Evolutionary conservation across 2,888 invertebrate genomes (phyloP).

Genomic region (Athripsodes cinereus): DNA sequence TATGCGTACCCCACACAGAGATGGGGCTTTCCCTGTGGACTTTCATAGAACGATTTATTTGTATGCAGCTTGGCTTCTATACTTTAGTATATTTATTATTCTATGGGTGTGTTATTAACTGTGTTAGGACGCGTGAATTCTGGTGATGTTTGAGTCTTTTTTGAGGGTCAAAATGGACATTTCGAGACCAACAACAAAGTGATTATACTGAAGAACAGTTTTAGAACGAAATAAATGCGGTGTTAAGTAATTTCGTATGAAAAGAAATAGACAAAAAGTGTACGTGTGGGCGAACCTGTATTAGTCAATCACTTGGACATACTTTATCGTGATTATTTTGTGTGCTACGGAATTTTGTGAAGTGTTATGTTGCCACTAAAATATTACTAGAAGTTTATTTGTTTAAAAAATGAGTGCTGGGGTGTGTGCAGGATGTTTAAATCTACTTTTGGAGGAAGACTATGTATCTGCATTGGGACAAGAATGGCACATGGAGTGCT

Average conservation of each 20-base stretch:
- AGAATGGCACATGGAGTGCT: conserved; percentile 87
- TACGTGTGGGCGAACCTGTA: conserved; percentile 25
- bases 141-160: conserved; percentile 22
- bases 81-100: no score
- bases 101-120: conserved; percentile 23
- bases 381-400: not conserved
- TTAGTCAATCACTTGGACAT: conserved; percentile 17
- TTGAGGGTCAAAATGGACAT: conserved; percentile 17
- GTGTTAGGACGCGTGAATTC: conserved; percentile 10
- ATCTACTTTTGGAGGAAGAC: conserved; percentile 68
- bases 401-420: conserved; percentile 17
- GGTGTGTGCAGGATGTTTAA: conserved; percentile 68
- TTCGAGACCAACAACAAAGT: not conserved
- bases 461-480: conserved; percentile 75
- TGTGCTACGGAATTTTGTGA: not conserved
- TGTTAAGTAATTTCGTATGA: not conserved
- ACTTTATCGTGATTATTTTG: not conserved
- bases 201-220: not conserved
- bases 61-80: no score
- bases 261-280: conserved; percentile 15
- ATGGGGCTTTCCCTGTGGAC: no score
- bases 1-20: no score
- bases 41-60: no score
- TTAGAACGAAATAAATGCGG: not conserved
- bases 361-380: conserved; percentile 1